Conservation (phyloP, 2,113 vertebrate genomes). For the Vicugna pacos region DNA sequence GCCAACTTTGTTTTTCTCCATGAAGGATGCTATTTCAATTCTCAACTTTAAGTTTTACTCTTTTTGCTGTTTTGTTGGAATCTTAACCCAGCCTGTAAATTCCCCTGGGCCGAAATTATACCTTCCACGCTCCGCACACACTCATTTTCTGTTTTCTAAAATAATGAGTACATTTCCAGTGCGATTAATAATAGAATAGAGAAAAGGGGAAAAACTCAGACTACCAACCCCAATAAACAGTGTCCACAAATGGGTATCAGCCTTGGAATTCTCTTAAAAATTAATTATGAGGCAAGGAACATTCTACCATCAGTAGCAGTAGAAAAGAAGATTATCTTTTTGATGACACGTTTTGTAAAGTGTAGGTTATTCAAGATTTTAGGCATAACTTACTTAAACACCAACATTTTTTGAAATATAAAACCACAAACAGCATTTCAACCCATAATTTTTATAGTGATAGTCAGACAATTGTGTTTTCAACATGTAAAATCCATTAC, state of each 20-base stretch:
- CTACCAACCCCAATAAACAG: conserved; percentile 51
- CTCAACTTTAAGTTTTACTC: not conserved
- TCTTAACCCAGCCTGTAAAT: conserved; percentile 58
- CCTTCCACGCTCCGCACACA: conserved; percentile 10
- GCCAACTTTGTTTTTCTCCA: not conserved
- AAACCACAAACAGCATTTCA: conserved; percentile 58
- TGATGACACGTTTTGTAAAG: conserved; percentile 54
- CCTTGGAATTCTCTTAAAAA: conserved; percentile 63
- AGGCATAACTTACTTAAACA: conserved; percentile 74
- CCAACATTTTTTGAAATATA: conserved; percentile 67
- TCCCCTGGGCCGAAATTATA: conserved; percentile 78
- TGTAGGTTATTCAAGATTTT: conserved; percentile 70
- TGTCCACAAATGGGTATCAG: conserved; percentile 34
- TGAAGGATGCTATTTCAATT: not conserved
- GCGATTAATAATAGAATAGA: conserved; percentile 76
- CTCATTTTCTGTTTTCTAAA: conserved; percentile 74
- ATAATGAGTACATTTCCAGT: conserved; percentile 70
- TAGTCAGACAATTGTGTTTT: conserved; percentile 69
- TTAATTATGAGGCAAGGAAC: conserved; percentile 70
- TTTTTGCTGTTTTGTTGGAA: conserved; percentile 40
- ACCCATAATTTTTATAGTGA: conserved; percentile 68
- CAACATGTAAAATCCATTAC: conserved; percentile 77
- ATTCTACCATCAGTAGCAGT: conserved; percentile 25
- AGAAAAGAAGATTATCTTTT: conserved; percentile 55
- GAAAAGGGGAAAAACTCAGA: not conserved